Evolutionary conservation across 1,140 invertebrate species (phyloP).

Genomic region (Holotrichia oblita): DNA sequence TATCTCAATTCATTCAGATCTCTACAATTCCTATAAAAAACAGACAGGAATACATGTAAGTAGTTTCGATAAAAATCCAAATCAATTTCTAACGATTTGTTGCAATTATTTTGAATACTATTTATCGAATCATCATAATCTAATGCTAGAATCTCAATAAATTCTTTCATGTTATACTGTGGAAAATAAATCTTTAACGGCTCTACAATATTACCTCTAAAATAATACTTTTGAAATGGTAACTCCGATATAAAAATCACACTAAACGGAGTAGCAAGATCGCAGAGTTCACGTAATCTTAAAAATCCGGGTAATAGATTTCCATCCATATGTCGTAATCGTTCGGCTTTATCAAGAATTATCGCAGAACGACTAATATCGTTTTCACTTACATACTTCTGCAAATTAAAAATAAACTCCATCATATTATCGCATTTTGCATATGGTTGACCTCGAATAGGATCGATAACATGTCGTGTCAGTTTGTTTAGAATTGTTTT

Average conservation of each 20-base stretch:
- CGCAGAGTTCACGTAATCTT: constrained; percentile 77
- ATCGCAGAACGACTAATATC: constrained; percentile 67
- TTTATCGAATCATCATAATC: constrained; percentile 56
- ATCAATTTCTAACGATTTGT: constrained; percentile 62
- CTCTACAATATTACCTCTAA: constrained; percentile 74
- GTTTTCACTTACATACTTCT: constrained; percentile 55
- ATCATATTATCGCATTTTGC: constrained; percentile 77
- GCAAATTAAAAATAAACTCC: constrained; percentile 74
- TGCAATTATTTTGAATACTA: constrained; percentile 49
- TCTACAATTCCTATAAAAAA: constrained; percentile 82
- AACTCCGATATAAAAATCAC: constrained; percentile 81
- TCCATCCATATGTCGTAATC: constrained; percentile 75
- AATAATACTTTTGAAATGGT: constrained; percentile 80
- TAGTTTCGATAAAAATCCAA: constrained; percentile 80
- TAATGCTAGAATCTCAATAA: constrained; percentile 75
- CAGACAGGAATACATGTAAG: constrained; percentile 80
- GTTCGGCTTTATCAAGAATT: constrained; percentile 83
- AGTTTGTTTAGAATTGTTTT: constrained; percentile 78
- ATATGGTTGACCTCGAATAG: constrained; percentile 56
- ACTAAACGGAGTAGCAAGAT: constrained; percentile 71
- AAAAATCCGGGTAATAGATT: constrained; percentile 77
- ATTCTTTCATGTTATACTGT: constrained; percentile 82
- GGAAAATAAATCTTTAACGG: constrained; percentile 81
- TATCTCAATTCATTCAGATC: constrained; percentile 83
- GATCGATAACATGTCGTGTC: constrained; percentile 57